Evolutionary conservation across 2,113 vertebrate genomes (phyloP).

Genomic region (Pomatostomus ruficeps): DNA sequence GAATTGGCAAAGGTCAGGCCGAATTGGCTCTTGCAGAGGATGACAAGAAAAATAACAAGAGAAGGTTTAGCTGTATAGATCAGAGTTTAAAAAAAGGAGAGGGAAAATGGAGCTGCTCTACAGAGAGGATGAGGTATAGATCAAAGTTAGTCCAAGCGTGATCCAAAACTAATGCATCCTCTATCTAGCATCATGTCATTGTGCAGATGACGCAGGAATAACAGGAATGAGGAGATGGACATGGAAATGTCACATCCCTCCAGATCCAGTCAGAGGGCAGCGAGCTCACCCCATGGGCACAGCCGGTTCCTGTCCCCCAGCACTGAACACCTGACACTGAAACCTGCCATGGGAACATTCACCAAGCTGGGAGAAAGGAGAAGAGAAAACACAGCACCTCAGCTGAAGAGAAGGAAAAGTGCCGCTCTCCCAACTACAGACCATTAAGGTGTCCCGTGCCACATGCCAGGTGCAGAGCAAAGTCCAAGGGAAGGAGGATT

Average conservation of each 20-base stretch:
- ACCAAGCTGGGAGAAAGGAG: background rate
- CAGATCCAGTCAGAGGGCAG: background rate
- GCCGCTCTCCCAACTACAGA: background rate
- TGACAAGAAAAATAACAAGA: background rate
- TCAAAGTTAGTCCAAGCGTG: background rate
- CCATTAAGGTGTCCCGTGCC: background rate
- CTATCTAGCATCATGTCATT: background rate
- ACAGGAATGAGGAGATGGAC: background rate
- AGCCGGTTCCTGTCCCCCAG: background rate
- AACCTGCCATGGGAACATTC: background rate
- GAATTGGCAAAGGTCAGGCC: conserved; percentile 5
- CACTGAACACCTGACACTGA: background rate
- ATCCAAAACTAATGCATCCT: background rate
- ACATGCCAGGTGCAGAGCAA: background rate
- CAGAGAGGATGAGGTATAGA: background rate
- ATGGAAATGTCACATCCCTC: background rate
- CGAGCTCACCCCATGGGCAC: accelerated
- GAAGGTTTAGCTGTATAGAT: background rate
- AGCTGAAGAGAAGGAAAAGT: background rate
- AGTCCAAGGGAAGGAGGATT: background rate
- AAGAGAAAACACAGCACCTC: background rate
- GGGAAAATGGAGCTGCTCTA: background rate
- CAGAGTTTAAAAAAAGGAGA: background rate
- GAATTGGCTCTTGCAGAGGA: background rate
- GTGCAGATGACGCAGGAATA: background rate